Conservation (phyloP, 2,797 vertebrate genomes). For the Ambastaia sidthimunki region DNA sequence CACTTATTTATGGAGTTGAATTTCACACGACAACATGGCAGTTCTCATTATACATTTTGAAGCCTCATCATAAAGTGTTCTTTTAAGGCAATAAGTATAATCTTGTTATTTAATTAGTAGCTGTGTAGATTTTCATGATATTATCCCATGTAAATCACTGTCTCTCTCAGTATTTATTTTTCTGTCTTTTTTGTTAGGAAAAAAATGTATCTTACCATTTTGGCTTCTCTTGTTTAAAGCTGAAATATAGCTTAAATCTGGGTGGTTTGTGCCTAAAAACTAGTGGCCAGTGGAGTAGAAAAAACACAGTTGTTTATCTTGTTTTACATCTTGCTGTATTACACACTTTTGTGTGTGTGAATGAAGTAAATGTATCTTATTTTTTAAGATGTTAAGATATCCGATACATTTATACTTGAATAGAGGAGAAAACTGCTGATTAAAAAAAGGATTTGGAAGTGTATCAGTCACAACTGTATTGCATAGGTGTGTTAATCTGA, state of each 20-base stretch:
- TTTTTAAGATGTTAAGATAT: background rate
- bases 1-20: slow-evolving; percentile 35
- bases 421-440: background rate
- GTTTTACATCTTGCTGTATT: too few relatives aligned
- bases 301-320: too few relatives aligned
- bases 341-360: background rate
- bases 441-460: background rate
- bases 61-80: slow-evolving; percentile 25
- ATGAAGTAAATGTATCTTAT: background rate
- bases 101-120: background rate
- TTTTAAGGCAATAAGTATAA: slow-evolving; percentile 14
- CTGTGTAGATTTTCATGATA: background rate
- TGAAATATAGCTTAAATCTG: too few relatives aligned
- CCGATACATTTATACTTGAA: background rate
- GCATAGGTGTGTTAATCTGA: background rate
- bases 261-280: too few relatives aligned
- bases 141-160: too few relatives aligned
- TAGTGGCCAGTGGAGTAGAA: too few relatives aligned
- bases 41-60: slow-evolving; percentile 39
- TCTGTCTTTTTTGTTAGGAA: too few relatives aligned
- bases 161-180: too few relatives aligned
- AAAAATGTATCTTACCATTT: too few relatives aligned
- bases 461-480: background rate
- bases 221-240: too few relatives aligned
- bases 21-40: slow-evolving; percentile 34